phyloP scores from a whole-genome alignment of 53 echinoderm and acorn worm genomes.

The Echinarachnius parma region DNA sequence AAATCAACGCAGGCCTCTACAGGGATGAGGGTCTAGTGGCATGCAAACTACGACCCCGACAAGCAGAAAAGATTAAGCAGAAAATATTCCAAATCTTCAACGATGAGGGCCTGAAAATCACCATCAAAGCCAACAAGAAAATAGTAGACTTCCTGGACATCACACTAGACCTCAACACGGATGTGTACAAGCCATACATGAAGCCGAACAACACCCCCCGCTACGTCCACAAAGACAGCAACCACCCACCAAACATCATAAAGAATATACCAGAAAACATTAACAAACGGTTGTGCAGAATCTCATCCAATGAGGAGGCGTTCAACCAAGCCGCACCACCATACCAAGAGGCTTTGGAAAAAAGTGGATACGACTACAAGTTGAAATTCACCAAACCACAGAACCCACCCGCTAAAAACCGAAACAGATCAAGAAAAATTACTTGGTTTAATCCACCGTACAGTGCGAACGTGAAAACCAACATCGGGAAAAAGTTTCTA shows the following conservation, averaged over 20 bases:
- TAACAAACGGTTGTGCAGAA: slow-evolving; percentile 20
- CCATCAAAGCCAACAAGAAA: slow-evolving; percentile 29
- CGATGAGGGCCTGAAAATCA: slow-evolving; percentile 40
- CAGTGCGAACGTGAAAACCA: slow-evolving; percentile 48
- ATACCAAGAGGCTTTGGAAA: slow-evolving; percentile 41
- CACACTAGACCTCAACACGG: slow-evolving; percentile 29
- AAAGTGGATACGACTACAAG: slow-evolving; percentile 21
- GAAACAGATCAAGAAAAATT: slow-evolving; percentile 35
- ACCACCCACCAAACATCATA: slow-evolving; percentile 38
- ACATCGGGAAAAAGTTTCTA: slow-evolving; percentile 49
- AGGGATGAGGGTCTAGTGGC: slow-evolving; percentile 46
- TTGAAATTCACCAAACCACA: slow-evolving; percentile 16
- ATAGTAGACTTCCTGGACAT: slow-evolving; percentile 35
- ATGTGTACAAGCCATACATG: slow-evolving; percentile 23
- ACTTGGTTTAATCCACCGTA: slow-evolving; percentile 57
- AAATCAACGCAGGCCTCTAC: slow-evolving; percentile 29
- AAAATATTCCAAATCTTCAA: slow-evolving; percentile 22
- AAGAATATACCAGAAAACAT: slow-evolving; percentile 28
- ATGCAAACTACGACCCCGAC: slow-evolving; percentile 8
- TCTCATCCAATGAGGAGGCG: slow-evolving; percentile 23
- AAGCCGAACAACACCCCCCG: slow-evolving; percentile 15
- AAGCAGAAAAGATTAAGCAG: slow-evolving; percentile 14
- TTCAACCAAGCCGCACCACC: slow-evolving; percentile 33
- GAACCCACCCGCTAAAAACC: too few species aligned
- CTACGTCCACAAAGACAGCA: slow-evolving; percentile 33